Base-by-base conservation (phyloP, 2,888 invertebrate species). In the Eucera pruinosa region DNA sequence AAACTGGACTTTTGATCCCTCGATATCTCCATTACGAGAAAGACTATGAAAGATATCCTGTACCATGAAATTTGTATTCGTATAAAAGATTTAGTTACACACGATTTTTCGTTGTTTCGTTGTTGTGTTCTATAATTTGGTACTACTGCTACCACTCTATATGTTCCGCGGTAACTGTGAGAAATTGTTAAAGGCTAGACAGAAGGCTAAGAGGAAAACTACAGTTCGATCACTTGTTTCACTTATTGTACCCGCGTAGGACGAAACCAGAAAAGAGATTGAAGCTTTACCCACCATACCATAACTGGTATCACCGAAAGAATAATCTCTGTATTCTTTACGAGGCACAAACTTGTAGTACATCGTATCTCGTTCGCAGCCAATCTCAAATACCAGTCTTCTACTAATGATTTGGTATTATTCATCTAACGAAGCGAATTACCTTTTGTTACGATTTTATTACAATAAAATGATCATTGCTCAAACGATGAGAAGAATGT, bases 11-110 rank as follows among this genome's bases (percentile, higher is more conserved):
- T 39, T 18, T 36, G 72, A 78, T 30, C 55, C 7, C 48, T 70
- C 60, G 65, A 70, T 62, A 85, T 80, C 83, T 81, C 77, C 70
- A 81, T 77, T 71, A 39, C 41, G 18, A 41, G n/a, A 57, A 68
- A 43, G 61, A 66, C 33, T 74, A 74, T 61, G 25, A 25, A 33
- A 27, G 5, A 61, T 36, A 33, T 33, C 54, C 33, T 39, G 9
- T 57, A 39, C 18, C 13, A 25, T 11, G 50, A 74, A 75, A 84
- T 83, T 83, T 84, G 72, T 79, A 84, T 68, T 39, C 65, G 50
- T 68, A 60, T 60, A 69, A 57, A 62, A 47, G 3, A 13, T 69
- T 79, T 45, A 66, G 58, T 82, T 74, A 18, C n/a, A n/a, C n/a
- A n/a, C 9, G 33, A 52, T 23, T 55, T 45, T 55, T 62, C 45